Evolutionary conservation across 2,113 vertebrate species (phyloP), one percentile per base, ranked within the genome.

Genomic region (Aramus guarauna): DNA sequence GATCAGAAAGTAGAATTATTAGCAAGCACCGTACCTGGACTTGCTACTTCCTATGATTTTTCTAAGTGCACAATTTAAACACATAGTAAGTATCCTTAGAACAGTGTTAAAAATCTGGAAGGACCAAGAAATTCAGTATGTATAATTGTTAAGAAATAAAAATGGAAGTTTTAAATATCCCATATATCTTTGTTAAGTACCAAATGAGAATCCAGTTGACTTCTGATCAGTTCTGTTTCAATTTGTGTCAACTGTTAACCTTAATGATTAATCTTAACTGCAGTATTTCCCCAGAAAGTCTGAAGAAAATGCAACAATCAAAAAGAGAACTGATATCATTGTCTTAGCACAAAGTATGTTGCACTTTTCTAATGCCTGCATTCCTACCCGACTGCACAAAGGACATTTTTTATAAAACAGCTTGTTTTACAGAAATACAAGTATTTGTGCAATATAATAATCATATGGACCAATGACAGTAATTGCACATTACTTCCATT

Each of bases 111-210:
- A 29, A 64, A 82, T 36, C 22, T 56, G 62, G 22, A 53, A 81
- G 20, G 15, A 53, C 15, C 5, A 14, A 74, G 36, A 58, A 58
- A 53, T 32, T 66, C 0, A 0, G 13, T 5, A 5, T 11, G 11
- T 39, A 26, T n/a, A 37, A 59, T 2, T 24, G 16, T 17, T 48
- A 74, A 21, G 56, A 88, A 73, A 68, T 34, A 64, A 77, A 92
- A 82, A 6, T 3, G 2, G 3, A 56, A 39, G 9, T 23, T 77
- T 75, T 12, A 53, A 75, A 53, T 21, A 15, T 18, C 39, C 9
- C 3, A 0, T 18, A 2, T 14, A 26, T 16, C 19, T 74, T 50
- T 47, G 19, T 9, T 48, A 12, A 56, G 22, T 11, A 63, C 5
- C 37, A 79, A 34, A 79, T 5, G 4, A 52, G 24, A 45, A 29